These are phyloP conservation scores for Gavialis gangeticus DNA, from an alignment of 2,113 vertebrate species.

Conservation along the genomic window DNA sequence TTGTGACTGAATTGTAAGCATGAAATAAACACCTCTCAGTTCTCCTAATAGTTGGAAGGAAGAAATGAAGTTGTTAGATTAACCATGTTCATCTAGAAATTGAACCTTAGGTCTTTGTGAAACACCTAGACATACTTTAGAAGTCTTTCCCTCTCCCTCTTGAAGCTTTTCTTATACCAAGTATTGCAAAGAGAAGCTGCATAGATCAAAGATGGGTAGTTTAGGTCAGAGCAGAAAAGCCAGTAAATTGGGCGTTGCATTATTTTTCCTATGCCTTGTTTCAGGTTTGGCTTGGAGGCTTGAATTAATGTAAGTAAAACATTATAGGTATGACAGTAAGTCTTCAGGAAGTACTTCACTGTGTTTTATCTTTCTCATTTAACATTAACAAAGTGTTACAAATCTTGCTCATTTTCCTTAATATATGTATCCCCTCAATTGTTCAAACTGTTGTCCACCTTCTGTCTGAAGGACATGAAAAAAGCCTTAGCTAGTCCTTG, in stretches of 20 bases:
- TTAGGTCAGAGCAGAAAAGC: background rate
- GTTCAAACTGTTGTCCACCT: background rate
- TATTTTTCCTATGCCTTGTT: background rate
- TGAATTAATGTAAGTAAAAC: background rate
- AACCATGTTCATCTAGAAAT: background rate
- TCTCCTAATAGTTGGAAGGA: background rate
- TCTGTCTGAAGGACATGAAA: background rate
- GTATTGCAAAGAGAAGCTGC: background rate
- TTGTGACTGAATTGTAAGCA: slow-evolving; percentile 22
- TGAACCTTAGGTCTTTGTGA: background rate
- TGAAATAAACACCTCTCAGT: slow-evolving; percentile 13
- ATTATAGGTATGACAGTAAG: background rate
- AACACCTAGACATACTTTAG: background rate
- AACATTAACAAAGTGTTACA: slow-evolving; percentile 16
- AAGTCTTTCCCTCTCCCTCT: background rate
- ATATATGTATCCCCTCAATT: background rate
- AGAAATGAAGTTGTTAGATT: background rate
- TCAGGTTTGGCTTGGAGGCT: background rate
- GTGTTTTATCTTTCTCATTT: background rate
- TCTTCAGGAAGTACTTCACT: background rate
- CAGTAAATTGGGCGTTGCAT: background rate
- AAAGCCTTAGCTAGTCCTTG: background rate
- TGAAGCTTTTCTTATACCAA: background rate
- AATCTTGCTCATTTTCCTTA: slow-evolving; percentile 30
- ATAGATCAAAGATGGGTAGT: background rate